Conservation (phyloP, 2,797 vertebrate species). For the Notoglanidium macrostoma region DNA sequence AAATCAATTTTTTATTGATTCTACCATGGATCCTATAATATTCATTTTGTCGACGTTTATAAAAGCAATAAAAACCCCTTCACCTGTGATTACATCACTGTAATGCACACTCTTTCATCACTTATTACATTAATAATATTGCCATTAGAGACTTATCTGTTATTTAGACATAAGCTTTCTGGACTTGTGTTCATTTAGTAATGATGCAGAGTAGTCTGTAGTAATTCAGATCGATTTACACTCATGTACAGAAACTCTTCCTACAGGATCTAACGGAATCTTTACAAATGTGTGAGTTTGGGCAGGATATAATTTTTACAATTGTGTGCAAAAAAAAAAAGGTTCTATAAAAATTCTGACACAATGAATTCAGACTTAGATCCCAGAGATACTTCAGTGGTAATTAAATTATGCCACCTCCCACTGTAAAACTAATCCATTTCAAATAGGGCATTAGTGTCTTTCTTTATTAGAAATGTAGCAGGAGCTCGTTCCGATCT, state of each 20-base stretch:
- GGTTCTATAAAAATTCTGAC: not conserved
- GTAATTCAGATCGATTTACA: not conserved
- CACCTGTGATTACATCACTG: not conserved
- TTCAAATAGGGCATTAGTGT: not conserved
- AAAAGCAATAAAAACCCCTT: not conserved
- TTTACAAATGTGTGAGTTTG: not conserved
- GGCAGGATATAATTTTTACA: not conserved
- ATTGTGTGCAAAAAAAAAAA: not conserved
- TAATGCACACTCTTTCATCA: not conserved
- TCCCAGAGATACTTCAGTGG: not conserved
- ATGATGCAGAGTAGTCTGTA: not conserved
- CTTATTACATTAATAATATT: not conserved
- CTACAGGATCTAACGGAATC: not conserved
- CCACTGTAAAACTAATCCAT: not conserved
- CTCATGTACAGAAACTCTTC: not conserved
- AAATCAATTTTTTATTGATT: not conserved
- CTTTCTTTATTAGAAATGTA: slow-evolving; percentile 26
- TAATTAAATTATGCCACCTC: not conserved
- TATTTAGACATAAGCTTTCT: too few species aligned
- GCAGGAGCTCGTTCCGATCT: slow-evolving; percentile 5
- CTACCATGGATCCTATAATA: not conserved
- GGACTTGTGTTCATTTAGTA: not conserved
- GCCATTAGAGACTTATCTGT: not conserved
- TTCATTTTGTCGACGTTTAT: not conserved
- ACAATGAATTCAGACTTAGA: not conserved